Evolutionary conservation across 2,888 invertebrate genomes (phyloP).

Genomic region (Dichetophora obliterata): DNA sequence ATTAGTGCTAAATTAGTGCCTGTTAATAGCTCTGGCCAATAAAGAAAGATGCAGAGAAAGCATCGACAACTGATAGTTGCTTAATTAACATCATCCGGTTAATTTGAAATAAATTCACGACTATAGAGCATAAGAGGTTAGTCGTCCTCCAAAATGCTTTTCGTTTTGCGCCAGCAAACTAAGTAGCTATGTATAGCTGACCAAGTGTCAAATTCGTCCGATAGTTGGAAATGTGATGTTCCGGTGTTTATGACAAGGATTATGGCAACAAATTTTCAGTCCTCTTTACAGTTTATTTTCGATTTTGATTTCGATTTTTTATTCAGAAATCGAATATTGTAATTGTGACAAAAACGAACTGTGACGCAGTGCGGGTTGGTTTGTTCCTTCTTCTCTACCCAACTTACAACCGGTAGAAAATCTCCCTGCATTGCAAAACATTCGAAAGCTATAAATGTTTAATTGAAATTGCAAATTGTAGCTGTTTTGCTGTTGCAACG

Average conservation of each 20-base stretch:
- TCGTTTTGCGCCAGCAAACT: no score
- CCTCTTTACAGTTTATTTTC: background rate
- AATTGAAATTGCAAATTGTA: slow-evolving; percentile 49
- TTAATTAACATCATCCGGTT: background rate
- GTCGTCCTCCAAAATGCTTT: no score
- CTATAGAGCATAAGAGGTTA: no score
- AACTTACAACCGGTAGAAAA: background rate
- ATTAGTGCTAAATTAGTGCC: slow-evolving; percentile 2
- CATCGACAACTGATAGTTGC: background rate
- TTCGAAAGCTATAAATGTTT: slow-evolving; percentile 39
- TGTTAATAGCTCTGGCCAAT: slow-evolving; percentile 8
- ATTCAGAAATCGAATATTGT: background rate
- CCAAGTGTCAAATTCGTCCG: no score
- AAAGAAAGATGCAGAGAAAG: background rate
- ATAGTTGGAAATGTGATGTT: no score
- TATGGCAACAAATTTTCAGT: background rate
- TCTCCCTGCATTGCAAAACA: background rate
- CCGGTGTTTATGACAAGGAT: background rate
- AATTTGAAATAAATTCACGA: no score
- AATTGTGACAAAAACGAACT: background rate
- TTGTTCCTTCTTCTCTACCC: background rate
- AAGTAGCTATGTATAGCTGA: no score
- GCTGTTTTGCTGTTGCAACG: slow-evolving; percentile 22
- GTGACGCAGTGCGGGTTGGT: no score
- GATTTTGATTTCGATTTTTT: slow-evolving; percentile 1